A percentile compares a stretch with the other conserved stretches of the same genome.
Conservation (phyloP, 2,113 vertebrate genomes). For the Pionites leucogaster region DNA sequence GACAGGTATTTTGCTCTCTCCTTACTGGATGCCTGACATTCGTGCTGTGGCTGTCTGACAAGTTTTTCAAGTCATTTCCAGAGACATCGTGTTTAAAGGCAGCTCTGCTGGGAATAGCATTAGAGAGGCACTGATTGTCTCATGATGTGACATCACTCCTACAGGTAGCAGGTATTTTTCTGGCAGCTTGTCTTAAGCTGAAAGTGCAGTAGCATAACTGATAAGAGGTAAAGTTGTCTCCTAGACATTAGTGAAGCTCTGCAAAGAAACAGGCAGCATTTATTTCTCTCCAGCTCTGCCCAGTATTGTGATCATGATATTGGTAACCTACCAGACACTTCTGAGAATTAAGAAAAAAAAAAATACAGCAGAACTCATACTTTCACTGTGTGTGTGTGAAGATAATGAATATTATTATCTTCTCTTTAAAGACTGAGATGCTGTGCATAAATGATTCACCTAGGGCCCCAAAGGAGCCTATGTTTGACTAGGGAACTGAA, state of each 20-base stretch:
- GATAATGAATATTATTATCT: conserved; percentile 50
- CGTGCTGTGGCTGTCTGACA: conserved; percentile 21
- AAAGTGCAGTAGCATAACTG: not conserved
- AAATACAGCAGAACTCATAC: not conserved
- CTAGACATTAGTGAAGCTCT: not conserved
- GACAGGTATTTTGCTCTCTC: not conserved
- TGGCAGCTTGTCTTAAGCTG: conserved; percentile 26
- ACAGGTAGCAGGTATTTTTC: conserved; percentile 28
- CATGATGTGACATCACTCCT: conserved; percentile 38
- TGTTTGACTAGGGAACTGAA: conserved; percentile 53
- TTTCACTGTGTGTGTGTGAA: not conserved
- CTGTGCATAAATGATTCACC: conserved; percentile 43
- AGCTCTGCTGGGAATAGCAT: conserved; percentile 12
- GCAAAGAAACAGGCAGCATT: not conserved
- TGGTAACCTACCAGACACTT: not conserved
- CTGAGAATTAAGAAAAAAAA: not conserved
- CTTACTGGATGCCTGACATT: not conserved
- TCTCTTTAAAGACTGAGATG: conserved; percentile 31
- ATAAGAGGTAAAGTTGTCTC: not conserved
- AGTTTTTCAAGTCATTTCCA: conserved; percentile 30
- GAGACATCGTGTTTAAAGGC: conserved; percentile 41
- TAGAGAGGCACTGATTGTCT: conserved; percentile 21
- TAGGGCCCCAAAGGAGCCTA: conserved; percentile 32
- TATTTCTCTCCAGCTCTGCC: not conserved
- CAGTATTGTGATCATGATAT: not conserved